Base-by-base conservation (phyloP, 2,797 vertebrate species). In the Xenopus petersii region DNA sequence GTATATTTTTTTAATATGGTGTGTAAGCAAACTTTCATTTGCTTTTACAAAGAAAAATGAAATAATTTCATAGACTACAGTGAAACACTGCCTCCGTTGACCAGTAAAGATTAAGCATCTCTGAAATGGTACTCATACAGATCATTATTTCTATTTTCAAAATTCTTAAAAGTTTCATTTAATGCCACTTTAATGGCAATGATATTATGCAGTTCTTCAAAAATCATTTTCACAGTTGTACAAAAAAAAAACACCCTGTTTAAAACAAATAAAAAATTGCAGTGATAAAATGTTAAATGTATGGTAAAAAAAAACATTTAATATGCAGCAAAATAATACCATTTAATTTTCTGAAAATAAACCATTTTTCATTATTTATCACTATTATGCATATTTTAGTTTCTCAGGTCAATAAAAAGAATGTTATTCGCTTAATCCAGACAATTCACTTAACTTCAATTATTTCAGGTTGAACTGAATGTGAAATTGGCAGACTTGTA, bases 381-480 rank as follows among this genome's bases (percentile, higher is more conserved):
- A 77, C 54, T 55, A 55, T 62, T 72, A 68, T 73, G 60, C 64
- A 73, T 73, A 48, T 69, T 71, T 77, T 73, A 64, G 21, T 73
- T 64, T 59, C 51, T 46, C 24, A 47, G 73, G 67, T 78, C 76
- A 74, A 69, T 74, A 66, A 30, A 74, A 73, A 78, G 76, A 73
- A 78, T 70, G 60, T 51, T 70, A 56, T 48, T 71, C 55, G 21
- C 70, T 64, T 77, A 78, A 73, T 73, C 66, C 71, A 74, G 61
- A 64, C 76, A 73, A 73, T 73, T 78, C 76, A 73, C 76, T 78
- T 78, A 70, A 73, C 65, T 70, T 66, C 71, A 51, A 64, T 73
- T 51, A 68, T 73, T 77, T 77, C 70, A 68, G 26, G 73, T 68
- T 64, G 68, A 73, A 77, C 70, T 74, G 76, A 74, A 78, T 69